Percentiles rank a stretch among this genome's conserved stretches.
phyloP scores from a whole-genome alignment of 2,113 vertebrate species.

The Alligator mississippiensis region DNA sequence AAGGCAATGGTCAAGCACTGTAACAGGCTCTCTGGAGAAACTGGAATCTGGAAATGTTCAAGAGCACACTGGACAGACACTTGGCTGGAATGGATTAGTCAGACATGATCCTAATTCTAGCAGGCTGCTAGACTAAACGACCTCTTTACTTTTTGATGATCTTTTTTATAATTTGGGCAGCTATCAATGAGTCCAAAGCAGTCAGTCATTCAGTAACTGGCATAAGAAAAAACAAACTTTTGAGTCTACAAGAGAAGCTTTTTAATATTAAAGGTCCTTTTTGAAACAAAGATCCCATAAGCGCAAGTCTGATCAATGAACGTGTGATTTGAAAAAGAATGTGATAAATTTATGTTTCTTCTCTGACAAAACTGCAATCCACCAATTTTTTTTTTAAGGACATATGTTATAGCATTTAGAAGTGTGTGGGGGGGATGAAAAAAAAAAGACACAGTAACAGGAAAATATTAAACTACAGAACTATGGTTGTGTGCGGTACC shows the following conservation, averaged over 20 bases:
- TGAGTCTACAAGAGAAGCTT: background rate
- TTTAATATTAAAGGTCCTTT: background rate
- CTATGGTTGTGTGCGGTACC: background rate
- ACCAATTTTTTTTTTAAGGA: background rate
- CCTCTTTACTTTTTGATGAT: too few relatives aligned
- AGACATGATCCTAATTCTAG: too few relatives aligned
- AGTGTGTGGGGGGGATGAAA: background rate
- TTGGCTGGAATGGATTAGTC: too few relatives aligned
- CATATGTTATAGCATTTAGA: background rate
- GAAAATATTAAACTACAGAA: background rate
- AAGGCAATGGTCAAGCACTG: too few relatives aligned
- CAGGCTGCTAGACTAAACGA: too few relatives aligned
- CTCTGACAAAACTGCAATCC: background rate
- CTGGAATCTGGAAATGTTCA: too few relatives aligned
- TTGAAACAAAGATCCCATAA: background rate
- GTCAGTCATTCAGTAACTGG: background rate
- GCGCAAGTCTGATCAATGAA: background rate
- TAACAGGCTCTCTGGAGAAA: too few relatives aligned
- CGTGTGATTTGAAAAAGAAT: background rate
- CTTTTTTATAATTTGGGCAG: background rate
- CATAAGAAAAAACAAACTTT: background rate
- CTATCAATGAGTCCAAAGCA: background rate
- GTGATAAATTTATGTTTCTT: background rate
- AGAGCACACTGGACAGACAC: too few relatives aligned
- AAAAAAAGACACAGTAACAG: background rate